These are phyloP conservation scores for Wiebesia pumilae DNA, from an alignment of 1,140 invertebrate genomes.

Conservation along the genomic window DNA sequence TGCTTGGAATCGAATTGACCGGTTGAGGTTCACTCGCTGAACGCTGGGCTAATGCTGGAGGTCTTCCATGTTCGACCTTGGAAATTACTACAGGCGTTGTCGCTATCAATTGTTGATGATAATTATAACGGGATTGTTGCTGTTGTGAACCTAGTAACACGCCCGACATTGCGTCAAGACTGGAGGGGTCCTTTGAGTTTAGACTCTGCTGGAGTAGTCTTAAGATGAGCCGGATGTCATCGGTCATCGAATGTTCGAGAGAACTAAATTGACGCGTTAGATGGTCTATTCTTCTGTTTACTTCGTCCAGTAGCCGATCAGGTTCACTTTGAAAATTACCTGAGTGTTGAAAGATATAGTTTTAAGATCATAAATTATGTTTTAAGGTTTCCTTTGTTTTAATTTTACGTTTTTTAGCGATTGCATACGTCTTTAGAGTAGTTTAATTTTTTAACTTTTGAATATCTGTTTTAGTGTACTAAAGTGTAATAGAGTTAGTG, in stretches of 20 bases:
- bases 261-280: slow-evolving; percentile 78
- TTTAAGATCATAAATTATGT: neutral
- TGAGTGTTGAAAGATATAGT: neutral
- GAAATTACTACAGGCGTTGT: slow-evolving; percentile 58
- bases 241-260: slow-evolving; percentile 80
- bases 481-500: too few relatives aligned
- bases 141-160: slow-evolving; percentile 47
- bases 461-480: too few relatives aligned
- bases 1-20: slow-evolving; percentile 62
- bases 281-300: slow-evolving; percentile 79
- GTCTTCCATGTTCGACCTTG: slow-evolving; percentile 42
- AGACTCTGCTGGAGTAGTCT: slow-evolving; percentile 78
- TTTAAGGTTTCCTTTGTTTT: neutral
- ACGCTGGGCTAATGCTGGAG: slow-evolving; percentile 76
- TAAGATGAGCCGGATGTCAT: slow-evolving; percentile 81
- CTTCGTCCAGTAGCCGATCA: slow-evolving; percentile 73
- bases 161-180: slow-evolving; percentile 70
- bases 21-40: slow-evolving; percentile 79
- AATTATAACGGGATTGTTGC: neutral
- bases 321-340: slow-evolving; percentile 52
- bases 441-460: too few relatives aligned
- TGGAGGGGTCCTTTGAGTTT: slow-evolving; percentile 67
- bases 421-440: too few relatives aligned
- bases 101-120: slow-evolving; percentile 60
- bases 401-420: neutral